Conservation (phyloP, 2,888 invertebrate species). For the Rhopalosiphum nymphaeae region DNA sequence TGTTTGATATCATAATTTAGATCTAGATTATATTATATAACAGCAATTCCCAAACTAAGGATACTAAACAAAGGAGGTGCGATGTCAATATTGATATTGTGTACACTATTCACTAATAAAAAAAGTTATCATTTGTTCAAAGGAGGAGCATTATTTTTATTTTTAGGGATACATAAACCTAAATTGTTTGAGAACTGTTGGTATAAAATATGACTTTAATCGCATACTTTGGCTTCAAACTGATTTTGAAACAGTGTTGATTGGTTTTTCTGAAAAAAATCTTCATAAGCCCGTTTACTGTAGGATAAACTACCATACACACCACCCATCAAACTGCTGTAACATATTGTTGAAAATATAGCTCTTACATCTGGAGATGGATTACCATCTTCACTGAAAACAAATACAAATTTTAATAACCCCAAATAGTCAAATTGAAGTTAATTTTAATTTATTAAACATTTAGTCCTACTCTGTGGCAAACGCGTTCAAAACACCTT, state of each 20-base stretch:
- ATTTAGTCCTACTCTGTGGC: conserved; percentile 15
- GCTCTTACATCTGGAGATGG: conserved; percentile 41
- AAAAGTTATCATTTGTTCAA: no score
- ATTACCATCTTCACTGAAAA: conserved; percentile 54
- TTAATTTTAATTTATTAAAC: neutral
- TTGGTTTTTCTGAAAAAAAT: conserved; percentile 58
- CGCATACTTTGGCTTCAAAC: conserved; percentile 50
- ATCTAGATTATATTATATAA: neutral
- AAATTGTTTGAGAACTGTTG: no score
- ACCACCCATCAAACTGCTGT: conserved; percentile 44
- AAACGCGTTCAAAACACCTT: conserved; percentile 47
- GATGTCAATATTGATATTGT: no score
- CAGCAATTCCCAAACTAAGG: no score
- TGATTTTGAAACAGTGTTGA: conserved; percentile 53
- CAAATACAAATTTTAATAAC: neutral
- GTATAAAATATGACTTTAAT: neutral
- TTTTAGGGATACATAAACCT: no score
- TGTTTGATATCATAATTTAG: neutral
- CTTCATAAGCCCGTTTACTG: conserved; percentile 56
- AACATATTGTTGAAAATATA: conserved; percentile 37
- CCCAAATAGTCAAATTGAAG: neutral
- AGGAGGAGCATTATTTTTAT: no score
- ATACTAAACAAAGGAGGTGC: no score
- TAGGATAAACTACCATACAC: conserved; percentile 47
- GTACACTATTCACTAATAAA: no score